Evolutionary conservation across 2,113 vertebrate species (phyloP), one percentile per base, ranked within the genome.

Genomic region (Ia io): DNA sequence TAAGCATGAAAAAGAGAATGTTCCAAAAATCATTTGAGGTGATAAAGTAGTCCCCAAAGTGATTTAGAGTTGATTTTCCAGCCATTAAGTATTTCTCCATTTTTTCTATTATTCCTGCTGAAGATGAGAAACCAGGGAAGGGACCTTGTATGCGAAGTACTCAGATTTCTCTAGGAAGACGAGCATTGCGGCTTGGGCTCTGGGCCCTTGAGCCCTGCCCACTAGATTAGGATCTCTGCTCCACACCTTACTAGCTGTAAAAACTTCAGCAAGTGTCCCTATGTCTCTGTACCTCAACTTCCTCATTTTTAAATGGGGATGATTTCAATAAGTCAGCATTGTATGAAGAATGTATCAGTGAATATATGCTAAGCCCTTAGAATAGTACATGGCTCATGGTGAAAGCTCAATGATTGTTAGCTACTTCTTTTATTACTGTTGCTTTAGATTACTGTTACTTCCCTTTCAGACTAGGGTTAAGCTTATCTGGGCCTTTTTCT

Each of bases 1-100:
- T 93, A 93, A 88, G 44, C 65, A 95, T 90, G 82, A 96, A 84
- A 88, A 83, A 80, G 76, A 71, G 63, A 71, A 95, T 79, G 74
- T 71, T 95, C 47, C 22, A 17, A 47, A 91, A 95, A 94, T 76
- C 42, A 83, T 67, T 96, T 79, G 70, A 93, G 32, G 13, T 37
- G 84, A 90, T 70, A 61, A 93, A 96, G 23, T 6, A 74, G 79
- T 88, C 73, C 87, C 56, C 37, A 61, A 82, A 84, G 71, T 23
- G 32, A 92, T 67, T 73, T 88, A 89, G 49, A 44, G 5, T 5
- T 1, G 79, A 89, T 76, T 86, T 91, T 74, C 79, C 61, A 90
- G 79, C 74, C 93, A 77, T 63, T 63, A 78, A 88, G 18, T 40
- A 49, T 37, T 91, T 84, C 87, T 89, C 53, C 51, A 89, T 49